phyloP scores from a whole-genome alignment of 2,113 vertebrate species.

The Agapornis roseicollis region DNA sequence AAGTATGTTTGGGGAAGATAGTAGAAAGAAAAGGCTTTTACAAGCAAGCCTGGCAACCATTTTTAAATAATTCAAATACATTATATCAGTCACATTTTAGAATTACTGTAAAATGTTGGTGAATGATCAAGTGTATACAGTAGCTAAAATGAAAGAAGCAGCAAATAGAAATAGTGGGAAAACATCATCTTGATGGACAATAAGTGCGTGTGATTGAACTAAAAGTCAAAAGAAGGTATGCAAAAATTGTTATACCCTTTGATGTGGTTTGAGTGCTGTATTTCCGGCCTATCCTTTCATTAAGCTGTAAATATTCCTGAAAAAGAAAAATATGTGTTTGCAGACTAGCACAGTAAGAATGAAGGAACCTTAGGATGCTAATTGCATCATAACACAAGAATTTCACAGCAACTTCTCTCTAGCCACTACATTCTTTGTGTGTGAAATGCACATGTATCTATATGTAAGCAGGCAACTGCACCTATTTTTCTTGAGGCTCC shows the following conservation, averaged over 20 bases:
- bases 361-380: not conserved
- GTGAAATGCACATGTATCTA: not conserved
- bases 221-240: not conserved
- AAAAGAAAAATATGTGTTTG: not conserved
- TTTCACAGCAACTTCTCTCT: not conserved
- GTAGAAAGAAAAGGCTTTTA: not conserved
- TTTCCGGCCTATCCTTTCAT: not conserved
- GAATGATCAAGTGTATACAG: not conserved
- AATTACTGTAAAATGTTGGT: not conserved
- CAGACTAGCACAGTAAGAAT: not conserved
- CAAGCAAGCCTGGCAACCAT: not conserved
- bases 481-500: not conserved
- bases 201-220: not conserved
- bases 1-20: not conserved
- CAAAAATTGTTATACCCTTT: not conserved
- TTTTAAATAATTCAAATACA: not conserved
- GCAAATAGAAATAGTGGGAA: not conserved
- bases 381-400: not conserved
- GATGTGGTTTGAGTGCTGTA: accelerated
- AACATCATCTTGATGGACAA: not conserved
- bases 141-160: not conserved
- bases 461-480: not conserved
- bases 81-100: not conserved
- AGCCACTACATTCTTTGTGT: not conserved
- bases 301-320: not conserved